These are phyloP conservation scores for Potorous gilbertii DNA, from an alignment of 2,797 vertebrate genomes.

Conservation along the genomic window DNA sequence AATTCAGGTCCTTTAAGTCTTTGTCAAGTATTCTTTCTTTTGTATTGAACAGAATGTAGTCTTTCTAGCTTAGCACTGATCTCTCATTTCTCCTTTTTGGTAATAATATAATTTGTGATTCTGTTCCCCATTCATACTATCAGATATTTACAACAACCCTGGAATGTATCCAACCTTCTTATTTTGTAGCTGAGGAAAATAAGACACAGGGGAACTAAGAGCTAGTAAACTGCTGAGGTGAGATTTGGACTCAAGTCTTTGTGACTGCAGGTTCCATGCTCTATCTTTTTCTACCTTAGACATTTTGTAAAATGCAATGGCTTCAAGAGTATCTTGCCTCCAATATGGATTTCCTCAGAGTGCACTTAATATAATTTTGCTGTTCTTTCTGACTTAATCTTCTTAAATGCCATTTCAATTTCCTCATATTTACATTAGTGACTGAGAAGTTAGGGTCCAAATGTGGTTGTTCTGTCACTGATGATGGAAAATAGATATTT, in stretches of 20 bases:
- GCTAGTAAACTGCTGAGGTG: background rate
- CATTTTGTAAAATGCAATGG: background rate
- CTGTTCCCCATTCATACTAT: background rate
- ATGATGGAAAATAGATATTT: background rate
- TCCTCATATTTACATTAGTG: background rate
- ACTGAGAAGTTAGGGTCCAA: background rate
- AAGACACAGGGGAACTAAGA: background rate
- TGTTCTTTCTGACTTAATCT: background rate
- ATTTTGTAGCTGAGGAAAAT: background rate
- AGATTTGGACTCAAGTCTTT: background rate
- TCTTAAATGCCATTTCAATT: background rate
- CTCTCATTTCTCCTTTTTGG: background rate
- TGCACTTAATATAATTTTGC: background rate
- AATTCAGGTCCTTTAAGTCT: background rate
- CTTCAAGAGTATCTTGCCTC: background rate
- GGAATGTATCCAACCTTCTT: background rate
- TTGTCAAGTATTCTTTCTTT: background rate
- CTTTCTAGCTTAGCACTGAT: background rate
- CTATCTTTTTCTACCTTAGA: background rate
- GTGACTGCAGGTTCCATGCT: background rate
- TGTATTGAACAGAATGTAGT: background rate
- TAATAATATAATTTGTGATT: background rate
- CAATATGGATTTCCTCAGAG: background rate
- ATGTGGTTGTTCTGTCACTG: background rate
- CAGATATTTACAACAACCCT: background rate